Evolutionary conservation across 2,797 vertebrate genomes (phyloP).

Genomic region (Premnoplex brunnescens): DNA sequence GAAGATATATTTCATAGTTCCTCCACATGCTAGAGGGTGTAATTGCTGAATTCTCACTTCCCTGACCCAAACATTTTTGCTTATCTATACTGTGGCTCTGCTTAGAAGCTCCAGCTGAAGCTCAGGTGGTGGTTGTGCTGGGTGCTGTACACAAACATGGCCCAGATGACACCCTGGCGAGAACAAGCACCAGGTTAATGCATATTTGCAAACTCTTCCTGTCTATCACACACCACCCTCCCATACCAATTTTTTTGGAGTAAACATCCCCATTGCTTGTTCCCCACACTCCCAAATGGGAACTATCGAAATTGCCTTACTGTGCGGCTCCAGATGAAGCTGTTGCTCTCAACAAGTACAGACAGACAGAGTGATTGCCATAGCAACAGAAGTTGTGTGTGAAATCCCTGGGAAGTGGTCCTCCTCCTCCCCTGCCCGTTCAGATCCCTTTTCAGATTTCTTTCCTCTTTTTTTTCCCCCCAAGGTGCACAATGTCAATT

Average conservation of each 20-base stretch:
- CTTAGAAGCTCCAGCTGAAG: neutral
- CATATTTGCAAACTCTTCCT: neutral
- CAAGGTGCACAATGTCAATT: slow-evolving; percentile 19
- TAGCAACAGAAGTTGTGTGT: slow-evolving; percentile 66
- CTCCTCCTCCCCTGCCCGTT: slow-evolving; percentile 29
- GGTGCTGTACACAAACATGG: neutral
- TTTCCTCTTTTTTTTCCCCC: neutral
- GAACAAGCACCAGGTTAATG: neutral
- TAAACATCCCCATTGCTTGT: neutral
- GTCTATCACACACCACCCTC: neutral
- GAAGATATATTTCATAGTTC: accelerated
- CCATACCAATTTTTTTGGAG: neutral
- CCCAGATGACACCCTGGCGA: neutral
- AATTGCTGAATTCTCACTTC: neutral
- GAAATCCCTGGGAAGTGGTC: slow-evolving; percentile 49
- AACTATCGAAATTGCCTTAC: neutral
- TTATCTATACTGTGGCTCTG: neutral
- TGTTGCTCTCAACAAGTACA: slow-evolving; percentile 50
- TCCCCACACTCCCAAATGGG: neutral
- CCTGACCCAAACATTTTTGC: neutral
- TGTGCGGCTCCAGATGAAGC: neutral
- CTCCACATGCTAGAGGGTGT: neutral
- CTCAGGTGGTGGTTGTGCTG: neutral
- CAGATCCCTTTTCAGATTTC: slow-evolving; percentile 38
- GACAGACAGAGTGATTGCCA: slow-evolving; percentile 57